Evolutionary conservation across 1,140 invertebrate species (phyloP), one percentile per base, ranked within the genome.

Genomic region (Bemisia tabaci): DNA sequence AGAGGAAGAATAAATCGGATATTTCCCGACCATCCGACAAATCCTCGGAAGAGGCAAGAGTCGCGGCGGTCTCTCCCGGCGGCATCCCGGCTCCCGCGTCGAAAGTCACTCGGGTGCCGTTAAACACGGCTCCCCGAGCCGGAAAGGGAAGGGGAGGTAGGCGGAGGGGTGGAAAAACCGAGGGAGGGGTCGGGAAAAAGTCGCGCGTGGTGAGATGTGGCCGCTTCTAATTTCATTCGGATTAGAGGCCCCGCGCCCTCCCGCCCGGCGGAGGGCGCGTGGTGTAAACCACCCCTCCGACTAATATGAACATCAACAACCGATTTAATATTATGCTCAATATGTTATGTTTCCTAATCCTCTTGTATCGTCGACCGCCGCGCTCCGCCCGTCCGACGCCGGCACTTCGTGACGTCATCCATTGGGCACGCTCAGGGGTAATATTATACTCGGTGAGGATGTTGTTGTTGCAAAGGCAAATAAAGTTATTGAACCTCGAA

Each of bases 131-230:
- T n/a, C n/a, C n/a, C n/a, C n/a, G n/a, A n/a, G n/a, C n/a, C n/a
- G n/a, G n/a, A n/a, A n/a, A n/a, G n/a, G 62, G 62, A 25, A 25
- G 62, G 62, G 62, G 62, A 24, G 62, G 26, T 12, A 22, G 21
- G 62, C 2, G 62, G 26, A 11, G 62, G 9, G 11, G 62, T n/a
- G 26, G 62, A 33, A 26, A 26, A 26, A 22, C 21, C n/a, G 9
- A 11, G 26, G 11, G 26, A 9, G 62, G 2, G 11, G 62, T 11
- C 17, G 26, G 9, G 62, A 33, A 33, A 26, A 63, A 26, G 62
- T 5, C 12, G 62, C 12, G 22, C 21, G 22, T n/a, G 26, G 9
- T 11, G 22, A 25, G 22, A 9, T 5, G 24, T 61, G 60, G 60
- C 9, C 17, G 33, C 5, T 48, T 48, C 33, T 48, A 48, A 48